Evolutionary conservation across 2,888 invertebrate genomes (phyloP).

Genomic region (Trissolcus japonicus): DNA sequence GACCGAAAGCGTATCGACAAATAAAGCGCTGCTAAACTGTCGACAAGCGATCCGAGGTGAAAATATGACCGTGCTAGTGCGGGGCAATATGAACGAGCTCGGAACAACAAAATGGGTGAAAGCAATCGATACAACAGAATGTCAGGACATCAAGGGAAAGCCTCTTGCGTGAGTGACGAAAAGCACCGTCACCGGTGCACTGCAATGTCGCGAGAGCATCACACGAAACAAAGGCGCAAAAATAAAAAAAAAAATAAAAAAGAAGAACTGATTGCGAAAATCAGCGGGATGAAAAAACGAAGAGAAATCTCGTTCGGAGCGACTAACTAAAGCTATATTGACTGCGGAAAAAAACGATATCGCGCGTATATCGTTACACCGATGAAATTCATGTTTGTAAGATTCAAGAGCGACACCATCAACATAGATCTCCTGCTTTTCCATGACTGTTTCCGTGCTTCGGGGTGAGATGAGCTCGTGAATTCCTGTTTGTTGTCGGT

Average conservation of each 20-base stretch:
- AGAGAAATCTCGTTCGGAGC: constrained; percentile 29
- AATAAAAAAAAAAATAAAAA: not conserved
- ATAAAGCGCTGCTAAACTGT: constrained; percentile 26
- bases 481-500: constrained; percentile 62
- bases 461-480: constrained; percentile 54
- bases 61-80: constrained; percentile 29
- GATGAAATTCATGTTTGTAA: constrained; percentile 52
- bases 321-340: constrained; percentile 37
- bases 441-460: constrained; percentile 51
- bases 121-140: constrained; percentile 37
- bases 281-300: constrained; percentile 1
- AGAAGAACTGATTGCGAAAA: constrained; percentile 6
- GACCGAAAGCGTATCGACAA: constrained; percentile 21
- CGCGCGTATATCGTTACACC: constrained; percentile 41
- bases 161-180: constrained; percentile 18
- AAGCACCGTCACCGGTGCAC: not conserved
- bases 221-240: not conserved
- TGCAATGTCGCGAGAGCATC: not conserved
- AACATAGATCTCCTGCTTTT: constrained; percentile 49
- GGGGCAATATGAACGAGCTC: constrained; percentile 8
- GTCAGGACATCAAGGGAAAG: constrained; percentile 26
- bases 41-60: constrained; percentile 23
- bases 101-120: constrained; percentile 19
- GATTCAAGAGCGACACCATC: constrained; percentile 50
- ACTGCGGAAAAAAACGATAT: constrained; percentile 37